Evolutionary conservation across 1,140 invertebrate genomes (phyloP).

Genomic region (Sminthurides bifidus): DNA sequence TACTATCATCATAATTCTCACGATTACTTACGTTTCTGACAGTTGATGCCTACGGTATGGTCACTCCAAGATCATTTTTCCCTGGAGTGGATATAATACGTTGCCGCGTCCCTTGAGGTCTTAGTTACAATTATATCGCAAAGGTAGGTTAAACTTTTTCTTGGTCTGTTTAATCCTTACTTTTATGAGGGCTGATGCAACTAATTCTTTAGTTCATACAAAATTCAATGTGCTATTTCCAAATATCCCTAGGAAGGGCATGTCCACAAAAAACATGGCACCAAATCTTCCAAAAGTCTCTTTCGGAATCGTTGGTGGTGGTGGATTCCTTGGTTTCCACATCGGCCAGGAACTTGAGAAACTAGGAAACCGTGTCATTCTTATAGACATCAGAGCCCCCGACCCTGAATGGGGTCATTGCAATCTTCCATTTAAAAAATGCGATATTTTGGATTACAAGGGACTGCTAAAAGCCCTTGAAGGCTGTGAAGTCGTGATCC

Average conservation of each 20-base stretch:
- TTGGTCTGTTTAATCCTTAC: background rate
- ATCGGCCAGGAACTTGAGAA: slow-evolving; percentile 34
- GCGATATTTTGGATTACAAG: slow-evolving; percentile 7
- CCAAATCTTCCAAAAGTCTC: too few relatives aligned
- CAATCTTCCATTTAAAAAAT: slow-evolving; percentile 7
- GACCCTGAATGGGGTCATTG: slow-evolving; percentile 15
- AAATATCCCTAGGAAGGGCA: too few relatives aligned
- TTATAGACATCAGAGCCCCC: slow-evolving; percentile 36
- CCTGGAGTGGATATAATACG: too few relatives aligned
- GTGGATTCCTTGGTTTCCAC: slow-evolving; percentile 38
- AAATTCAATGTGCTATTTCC: too few relatives aligned
- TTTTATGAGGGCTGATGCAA: background rate
- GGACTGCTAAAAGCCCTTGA: slow-evolving; percentile 28
- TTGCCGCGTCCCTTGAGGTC: too few relatives aligned
- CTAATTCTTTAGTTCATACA: background rate
- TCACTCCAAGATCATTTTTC: too few relatives aligned
- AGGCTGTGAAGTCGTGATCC: slow-evolving; percentile 37
- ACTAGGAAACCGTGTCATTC: slow-evolving; percentile 34
- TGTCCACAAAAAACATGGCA: too few relatives aligned
- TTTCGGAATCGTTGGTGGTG: slow-evolving; percentile 37
- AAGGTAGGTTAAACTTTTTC: too few relatives aligned
- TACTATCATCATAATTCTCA: too few relatives aligned
- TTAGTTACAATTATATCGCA: too few relatives aligned
- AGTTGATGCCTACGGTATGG: too few relatives aligned
- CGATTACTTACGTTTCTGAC: too few relatives aligned